Conservation (phyloP, 2,113 vertebrate species). For the Pyrgilauda ruficollis region DNA sequence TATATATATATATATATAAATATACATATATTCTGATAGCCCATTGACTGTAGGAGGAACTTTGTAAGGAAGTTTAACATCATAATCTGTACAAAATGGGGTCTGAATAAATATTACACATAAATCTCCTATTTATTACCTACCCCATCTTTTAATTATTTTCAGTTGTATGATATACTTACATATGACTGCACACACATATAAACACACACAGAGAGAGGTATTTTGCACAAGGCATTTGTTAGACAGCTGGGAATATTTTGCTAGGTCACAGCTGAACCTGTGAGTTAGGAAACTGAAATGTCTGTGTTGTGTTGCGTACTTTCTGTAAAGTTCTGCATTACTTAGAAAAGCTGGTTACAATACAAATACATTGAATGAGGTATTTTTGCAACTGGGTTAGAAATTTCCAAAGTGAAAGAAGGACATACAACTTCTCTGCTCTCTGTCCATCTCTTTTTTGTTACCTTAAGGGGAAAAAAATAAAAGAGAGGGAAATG, state of each 20-base stretch:
- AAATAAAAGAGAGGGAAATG: background rate
- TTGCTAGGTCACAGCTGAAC: background rate
- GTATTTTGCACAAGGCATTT: background rate
- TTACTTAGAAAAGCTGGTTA: background rate
- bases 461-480: background rate
- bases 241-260: background rate
- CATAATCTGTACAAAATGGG: background rate
- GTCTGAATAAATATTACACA: background rate
- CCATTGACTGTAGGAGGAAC: background rate
- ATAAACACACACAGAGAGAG: background rate
- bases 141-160: background rate
- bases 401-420: background rate
- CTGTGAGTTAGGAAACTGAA: background rate
- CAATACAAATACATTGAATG: background rate
- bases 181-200: accelerated
- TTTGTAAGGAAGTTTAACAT: background rate
- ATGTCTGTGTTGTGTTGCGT: background rate
- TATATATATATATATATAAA: background rate
- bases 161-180: background rate
- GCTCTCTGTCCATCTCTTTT: background rate
- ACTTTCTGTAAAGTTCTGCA: background rate
- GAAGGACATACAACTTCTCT: background rate
- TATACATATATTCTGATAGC: background rate
- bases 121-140: background rate
- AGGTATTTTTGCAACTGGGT: background rate